phyloP scores from a whole-genome alignment of 2,113 vertebrate species.

The Charina bottae region DNA sequence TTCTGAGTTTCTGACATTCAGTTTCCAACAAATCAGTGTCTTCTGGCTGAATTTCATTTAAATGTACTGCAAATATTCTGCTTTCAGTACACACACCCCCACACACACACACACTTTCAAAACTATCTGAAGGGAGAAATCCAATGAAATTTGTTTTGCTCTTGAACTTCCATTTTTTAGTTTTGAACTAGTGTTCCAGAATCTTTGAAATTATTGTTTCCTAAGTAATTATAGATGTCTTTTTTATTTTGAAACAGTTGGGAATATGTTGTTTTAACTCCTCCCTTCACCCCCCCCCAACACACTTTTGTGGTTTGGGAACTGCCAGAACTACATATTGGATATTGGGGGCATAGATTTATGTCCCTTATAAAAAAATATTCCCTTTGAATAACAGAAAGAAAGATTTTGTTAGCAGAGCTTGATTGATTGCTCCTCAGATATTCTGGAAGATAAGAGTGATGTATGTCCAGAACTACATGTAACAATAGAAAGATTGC shows the following conservation, averaged over 20 bases:
- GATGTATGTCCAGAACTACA: background rate
- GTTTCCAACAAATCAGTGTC: conserved; percentile 9
- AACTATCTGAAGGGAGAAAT: background rate
- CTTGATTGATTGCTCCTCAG: background rate
- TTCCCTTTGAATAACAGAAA: background rate
- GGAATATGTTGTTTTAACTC: background rate
- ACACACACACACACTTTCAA: background rate
- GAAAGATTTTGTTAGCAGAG: background rate
- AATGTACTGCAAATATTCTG: background rate
- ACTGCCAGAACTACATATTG: background rate
- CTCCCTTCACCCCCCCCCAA: too few relatives aligned
- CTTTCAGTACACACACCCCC: background rate
- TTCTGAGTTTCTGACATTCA: background rate
- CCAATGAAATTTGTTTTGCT: background rate
- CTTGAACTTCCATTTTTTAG: background rate
- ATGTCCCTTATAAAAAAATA: background rate
- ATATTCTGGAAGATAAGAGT: background rate
- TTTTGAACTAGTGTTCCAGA: background rate
- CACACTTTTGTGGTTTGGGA: too few relatives aligned
- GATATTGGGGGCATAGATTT: background rate
- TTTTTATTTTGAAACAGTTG: background rate
- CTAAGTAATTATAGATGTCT: background rate
- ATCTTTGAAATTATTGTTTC: background rate
- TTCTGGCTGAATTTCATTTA: conserved; percentile 13
- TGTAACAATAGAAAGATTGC: background rate